Evolutionary conservation across 2,797 vertebrate genomes (phyloP), one percentile per base, ranked within the genome.

Genomic region (Trachops cirrhosus): DNA sequence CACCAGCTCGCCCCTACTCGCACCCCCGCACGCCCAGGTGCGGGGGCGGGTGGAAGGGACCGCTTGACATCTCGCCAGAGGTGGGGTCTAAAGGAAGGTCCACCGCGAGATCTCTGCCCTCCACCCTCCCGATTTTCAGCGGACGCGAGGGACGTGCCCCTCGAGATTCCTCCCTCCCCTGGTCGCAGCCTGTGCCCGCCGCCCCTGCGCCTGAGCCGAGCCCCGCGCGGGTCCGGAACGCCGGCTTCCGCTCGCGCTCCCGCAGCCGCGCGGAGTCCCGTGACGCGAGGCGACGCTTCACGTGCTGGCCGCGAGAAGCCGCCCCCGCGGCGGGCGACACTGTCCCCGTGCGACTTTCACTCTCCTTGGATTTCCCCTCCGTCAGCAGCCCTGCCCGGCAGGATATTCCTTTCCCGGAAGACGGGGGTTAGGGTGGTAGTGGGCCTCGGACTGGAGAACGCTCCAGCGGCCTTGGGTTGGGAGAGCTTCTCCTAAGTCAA

Each of bases 301-400:
- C 3, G 29, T 0, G 71, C 89, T 9, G 87, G 11, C 52, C 44
- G 15, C 21, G 10, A n/a, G 50, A 26, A 70, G 86, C 77, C 34
- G 71, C 93, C 84, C 74, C 41, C 85, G 52, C 50, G 7, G 68
- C 37, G 5, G 9, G 29, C 22, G 4, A 18, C 29, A 32, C 57
- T 54, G 89, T 50, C 71, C 26, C 5, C 74, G 32, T n/a, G 86
- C n/a, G 18, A 34, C 92, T 80, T 83, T 59, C 93, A 2, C 91
- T 70, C 50, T 44, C 7, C 67, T 2, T 32, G 93, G 96, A 48
- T 89, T 97, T 93, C 79, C 97, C 94, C 91, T 62, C 10, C 29
- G 50, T 39, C 34, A 1, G 73, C 73, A 9, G 73, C 44, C 39
- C 74, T 79, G 82, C 39, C 44, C 0, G 9, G 24, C 8, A 68